Evolutionary conservation across 2,888 invertebrate species (phyloP), one percentile per base, ranked within the genome.

Genomic region (Agrotis segetum): DNA sequence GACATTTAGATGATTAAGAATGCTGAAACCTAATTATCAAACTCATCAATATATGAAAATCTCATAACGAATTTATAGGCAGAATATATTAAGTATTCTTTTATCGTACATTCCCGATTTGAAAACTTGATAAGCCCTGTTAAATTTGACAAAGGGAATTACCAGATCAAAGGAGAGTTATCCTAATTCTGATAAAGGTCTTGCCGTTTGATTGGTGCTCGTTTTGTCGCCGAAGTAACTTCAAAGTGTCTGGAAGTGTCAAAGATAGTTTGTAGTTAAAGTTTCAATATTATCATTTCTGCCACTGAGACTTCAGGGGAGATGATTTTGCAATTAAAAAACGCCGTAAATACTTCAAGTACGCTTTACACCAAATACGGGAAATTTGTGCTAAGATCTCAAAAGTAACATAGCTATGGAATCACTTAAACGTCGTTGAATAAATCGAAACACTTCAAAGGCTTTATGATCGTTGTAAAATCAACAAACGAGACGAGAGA

Each of bases 141-240:
- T 71, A 75, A 81, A 73, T 85, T 83, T 56, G 53, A 74, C 78
- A 77, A 80, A 81, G 78, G 69, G 69, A 83, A 74, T 83, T 77
- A 71, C 47, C 62, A 44, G 74, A 84, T 80, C 83, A 79, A 77
- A 74, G 69, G 52, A 56, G 46, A 56, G 21, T 71, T 64, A 81
- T 82, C 63, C 74, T 71, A 60, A 69, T 73, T 64, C 59, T 71
- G 72, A 84, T 71, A 63, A 73, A 73, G 85, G 77, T 80, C 67
- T 60, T 60, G 70, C 19, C 82, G 60, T 84, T 72, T 74, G 68
- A 82, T 68, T 71, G 58, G 29, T 58, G 46, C 56, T 66, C 50
- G 70, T 75, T 60, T 50, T 58, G 55, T 66, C 61, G 52, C 67
- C 53, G 75, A 80, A 71, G 50, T 53, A 55, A 53, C 21, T 72